These are phyloP conservation scores for Cyphomyrus discorhynchus DNA, from an alignment of 2,113 vertebrate species.

Conservation along the genomic window DNA sequence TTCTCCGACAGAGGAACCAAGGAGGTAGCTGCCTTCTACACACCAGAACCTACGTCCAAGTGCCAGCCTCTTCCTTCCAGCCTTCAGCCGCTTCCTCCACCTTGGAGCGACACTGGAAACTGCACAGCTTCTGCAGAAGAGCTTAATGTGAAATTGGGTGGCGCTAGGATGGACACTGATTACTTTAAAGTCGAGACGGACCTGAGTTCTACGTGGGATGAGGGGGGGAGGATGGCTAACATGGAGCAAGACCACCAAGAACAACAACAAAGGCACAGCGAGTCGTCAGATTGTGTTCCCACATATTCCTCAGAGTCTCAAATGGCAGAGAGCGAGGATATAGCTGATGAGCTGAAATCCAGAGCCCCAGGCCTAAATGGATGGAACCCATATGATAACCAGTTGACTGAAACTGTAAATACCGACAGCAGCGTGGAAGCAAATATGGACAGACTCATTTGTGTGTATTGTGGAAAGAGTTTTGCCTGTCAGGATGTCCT, in stretches of 20 bases:
- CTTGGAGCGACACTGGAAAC: background rate
- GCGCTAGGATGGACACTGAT: background rate
- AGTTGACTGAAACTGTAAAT: background rate
- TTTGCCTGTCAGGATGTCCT: constrained; percentile 38
- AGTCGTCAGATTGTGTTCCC: background rate
- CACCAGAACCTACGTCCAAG: background rate
- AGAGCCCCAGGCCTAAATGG: background rate
- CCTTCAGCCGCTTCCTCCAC: background rate
- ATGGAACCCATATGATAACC: background rate
- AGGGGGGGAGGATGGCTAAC: background rate
- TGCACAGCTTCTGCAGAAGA: background rate
- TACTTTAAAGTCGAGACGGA: background rate
- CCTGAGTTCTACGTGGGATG: constrained; percentile 1
- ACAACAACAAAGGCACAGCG: background rate
- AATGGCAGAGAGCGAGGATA: background rate
- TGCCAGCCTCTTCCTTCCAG: background rate
- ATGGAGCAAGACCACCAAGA: background rate
- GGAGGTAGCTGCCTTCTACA: background rate
- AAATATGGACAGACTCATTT: constrained; percentile 11
- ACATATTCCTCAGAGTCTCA: background rate
- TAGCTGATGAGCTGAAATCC: background rate
- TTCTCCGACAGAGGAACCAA: background rate
- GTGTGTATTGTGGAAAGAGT: constrained; percentile 15
- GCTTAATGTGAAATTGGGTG: background rate
- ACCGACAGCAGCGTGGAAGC: background rate